Conservation (phyloP, 2,888 invertebrate genomes). For the Sinotaia quadrata region DNA sequence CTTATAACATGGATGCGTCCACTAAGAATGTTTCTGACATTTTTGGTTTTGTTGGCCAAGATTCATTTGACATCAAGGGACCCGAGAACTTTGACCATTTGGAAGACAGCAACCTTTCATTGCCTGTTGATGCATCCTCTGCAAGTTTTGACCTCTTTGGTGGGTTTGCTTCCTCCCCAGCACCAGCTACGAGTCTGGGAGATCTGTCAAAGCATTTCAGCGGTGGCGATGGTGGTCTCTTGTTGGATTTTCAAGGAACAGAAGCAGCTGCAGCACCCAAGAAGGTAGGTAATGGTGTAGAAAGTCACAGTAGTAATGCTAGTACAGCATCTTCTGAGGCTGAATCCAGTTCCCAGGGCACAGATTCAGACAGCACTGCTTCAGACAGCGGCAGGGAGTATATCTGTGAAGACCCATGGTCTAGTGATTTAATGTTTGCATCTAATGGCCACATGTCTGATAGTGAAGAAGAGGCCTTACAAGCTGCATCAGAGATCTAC, state of each 20-base stretch:
- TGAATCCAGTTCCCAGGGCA: not conserved
- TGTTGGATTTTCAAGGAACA: not conserved
- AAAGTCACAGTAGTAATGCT: conserved; percentile 2
- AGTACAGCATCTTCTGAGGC: not conserved
- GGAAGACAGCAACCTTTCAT: not conserved
- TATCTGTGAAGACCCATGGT: conserved; percentile 28
- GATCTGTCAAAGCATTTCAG: conserved; percentile 11
- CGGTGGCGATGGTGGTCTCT: conserved; percentile 1
- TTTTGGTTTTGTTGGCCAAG: not conserved
- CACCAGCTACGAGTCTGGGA: not conserved
- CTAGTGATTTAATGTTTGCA: conserved; percentile 4
- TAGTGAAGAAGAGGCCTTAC: conserved; percentile 38
- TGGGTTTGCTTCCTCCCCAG: not conserved
- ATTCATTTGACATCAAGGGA: not conserved
- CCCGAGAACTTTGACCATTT: too few species aligned
- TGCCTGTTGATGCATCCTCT: not conserved
- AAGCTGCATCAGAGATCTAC: conserved; percentile 56
- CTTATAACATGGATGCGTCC: not conserved
- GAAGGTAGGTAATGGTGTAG: conserved; percentile 34
- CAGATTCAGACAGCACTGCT: conserved; percentile 9
- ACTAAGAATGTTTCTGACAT: conserved; percentile 1
- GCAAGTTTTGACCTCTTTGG: conserved; percentile 19
- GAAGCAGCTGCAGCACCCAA: conserved; percentile 13
- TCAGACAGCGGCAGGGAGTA: conserved; percentile 33
- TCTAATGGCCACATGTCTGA: not conserved